Evolutionary conservation across 30 jellyfish, hydroid and myxozoan genomes (phyloP).

Genomic region (Hydractinia echinata): DNA sequence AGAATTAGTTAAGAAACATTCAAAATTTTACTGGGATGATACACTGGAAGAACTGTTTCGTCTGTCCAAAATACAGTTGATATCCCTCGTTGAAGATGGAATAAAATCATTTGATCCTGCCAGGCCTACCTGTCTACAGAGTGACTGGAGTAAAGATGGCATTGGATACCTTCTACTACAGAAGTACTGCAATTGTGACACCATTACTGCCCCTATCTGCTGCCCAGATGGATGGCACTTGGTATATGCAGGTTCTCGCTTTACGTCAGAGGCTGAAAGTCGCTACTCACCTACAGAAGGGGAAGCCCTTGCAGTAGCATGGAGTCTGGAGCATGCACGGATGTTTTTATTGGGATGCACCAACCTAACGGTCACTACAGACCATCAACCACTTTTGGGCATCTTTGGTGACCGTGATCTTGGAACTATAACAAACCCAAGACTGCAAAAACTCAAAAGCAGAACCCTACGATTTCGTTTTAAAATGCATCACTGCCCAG

Average conservation of each 20-base stretch:
- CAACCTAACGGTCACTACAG: slow-evolving; percentile 17
- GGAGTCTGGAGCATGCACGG: background rate
- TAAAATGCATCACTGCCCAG: slow-evolving; percentile 18
- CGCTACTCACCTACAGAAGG: slow-evolving; percentile 3
- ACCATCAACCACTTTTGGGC: slow-evolving; percentile 13
- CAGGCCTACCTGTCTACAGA: slow-evolving; percentile 21
- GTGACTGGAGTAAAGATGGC: slow-evolving; percentile 30
- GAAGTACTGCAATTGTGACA: slow-evolving; percentile 7
- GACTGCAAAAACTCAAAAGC: slow-evolving; percentile 10
- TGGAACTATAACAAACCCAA: slow-evolving; percentile 9
- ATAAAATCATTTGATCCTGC: background rate
- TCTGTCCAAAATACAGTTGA: slow-evolving; percentile 2
- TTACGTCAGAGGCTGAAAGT: background rate
- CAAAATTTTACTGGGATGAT: background rate
- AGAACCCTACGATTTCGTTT: background rate
- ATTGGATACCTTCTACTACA: slow-evolving; percentile 9
- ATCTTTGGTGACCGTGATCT: slow-evolving; percentile 14
- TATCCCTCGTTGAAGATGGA: slow-evolving; percentile 5
- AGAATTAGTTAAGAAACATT: background rate
- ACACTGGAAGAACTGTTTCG: slow-evolving; percentile 1
- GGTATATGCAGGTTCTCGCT: background rate
- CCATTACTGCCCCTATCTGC: slow-evolving; percentile 2
- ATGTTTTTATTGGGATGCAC: background rate
- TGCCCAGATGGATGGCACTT: slow-evolving; percentile 18
- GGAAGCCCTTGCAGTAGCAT: slow-evolving; percentile 5